Base-by-base conservation (phyloP, 2,888 invertebrate species). In the Aleiodes alternator region DNA sequence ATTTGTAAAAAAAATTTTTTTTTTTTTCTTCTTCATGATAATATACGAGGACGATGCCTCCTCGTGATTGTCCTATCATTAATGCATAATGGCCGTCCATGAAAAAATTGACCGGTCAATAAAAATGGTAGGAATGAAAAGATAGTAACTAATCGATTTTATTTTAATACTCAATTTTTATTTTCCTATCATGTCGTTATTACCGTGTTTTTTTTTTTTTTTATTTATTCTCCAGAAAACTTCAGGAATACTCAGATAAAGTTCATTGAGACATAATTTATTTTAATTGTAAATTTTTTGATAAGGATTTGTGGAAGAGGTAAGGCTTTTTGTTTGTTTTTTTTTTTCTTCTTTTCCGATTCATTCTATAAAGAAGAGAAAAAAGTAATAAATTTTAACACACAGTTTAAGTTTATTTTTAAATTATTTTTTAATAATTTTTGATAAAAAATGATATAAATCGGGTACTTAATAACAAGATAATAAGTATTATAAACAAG, bases 371-470 rank as follows among this genome's bases (percentile, higher is more conserved):
- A 56, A 29, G 38, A 70, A 70, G 12, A 53, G 16, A 16, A 61
- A 61, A 9, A 64, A 38, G 38, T 14, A 6, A 69, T 66, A 77
- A 82, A 71, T 80, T 83, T 78, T 43, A 43, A 76, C 80, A 69
- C 69, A 72, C 76, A 72, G 23, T 81, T 79, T 82, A 71, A 43
- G 11, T 43, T 43, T 80, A 84, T 87, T 89, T 89, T 89, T 85
- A 85, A 88, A 87, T 87, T 84, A 88, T 89, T 89, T 89, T 89
- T 89, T 89, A 88, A 89, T 89, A 88, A 89, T 88, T 88, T 61
- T 89, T 86, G 86, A 89, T 89, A 89, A 89, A 89, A 89, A 89
- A 89, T 89, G 88, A 89, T 89, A 89, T 87, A 89, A 89, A 89
- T 88, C 84, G 88, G 85, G 84, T 87, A 88, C 88, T 88, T 89